Percentiles rank a stretch among this genome's conserved stretches.
Conservation (phyloP, 2,797 vertebrate genomes). For the Enteromius viviparus region DNA sequence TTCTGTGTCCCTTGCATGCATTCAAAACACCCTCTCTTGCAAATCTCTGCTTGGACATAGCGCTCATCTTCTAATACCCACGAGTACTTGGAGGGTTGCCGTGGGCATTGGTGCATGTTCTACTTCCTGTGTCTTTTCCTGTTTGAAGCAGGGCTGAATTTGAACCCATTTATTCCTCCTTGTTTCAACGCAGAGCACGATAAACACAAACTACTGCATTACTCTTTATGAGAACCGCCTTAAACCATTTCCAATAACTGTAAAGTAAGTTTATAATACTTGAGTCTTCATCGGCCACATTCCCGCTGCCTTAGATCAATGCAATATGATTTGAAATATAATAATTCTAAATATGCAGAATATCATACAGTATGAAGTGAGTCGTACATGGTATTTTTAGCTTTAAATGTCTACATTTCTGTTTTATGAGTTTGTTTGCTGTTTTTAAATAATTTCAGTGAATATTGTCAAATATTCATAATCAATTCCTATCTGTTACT, state of each 20-base stretch:
- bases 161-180: background rate
- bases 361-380: background rate
- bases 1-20: background rate
- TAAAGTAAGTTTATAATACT: background rate
- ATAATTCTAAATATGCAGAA: background rate
- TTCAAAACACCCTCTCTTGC: background rate
- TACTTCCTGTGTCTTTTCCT: constrained; percentile 24
- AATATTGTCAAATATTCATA: background rate
- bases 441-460: background rate
- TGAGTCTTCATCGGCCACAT: background rate
- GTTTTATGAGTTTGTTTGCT: too few relatives aligned
- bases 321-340: background rate
- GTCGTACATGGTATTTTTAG: background rate
- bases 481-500: background rate
- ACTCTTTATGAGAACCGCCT: background rate
- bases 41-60: constrained; percentile 1
- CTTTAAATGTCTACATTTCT: background rate
- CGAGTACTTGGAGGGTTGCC: constrained; percentile 16
- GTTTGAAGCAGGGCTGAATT: constrained; percentile 15
- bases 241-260: background rate
- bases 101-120: constrained; percentile 11
- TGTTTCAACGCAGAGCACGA: constrained; percentile 10
- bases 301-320: background rate
- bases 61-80: constrained; percentile 30
- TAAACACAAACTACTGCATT: background rate